phyloP scores from a whole-genome alignment of 37 sponge, comb jelly and placozoan species.

The Mnemiopsis leidyi region DNA sequence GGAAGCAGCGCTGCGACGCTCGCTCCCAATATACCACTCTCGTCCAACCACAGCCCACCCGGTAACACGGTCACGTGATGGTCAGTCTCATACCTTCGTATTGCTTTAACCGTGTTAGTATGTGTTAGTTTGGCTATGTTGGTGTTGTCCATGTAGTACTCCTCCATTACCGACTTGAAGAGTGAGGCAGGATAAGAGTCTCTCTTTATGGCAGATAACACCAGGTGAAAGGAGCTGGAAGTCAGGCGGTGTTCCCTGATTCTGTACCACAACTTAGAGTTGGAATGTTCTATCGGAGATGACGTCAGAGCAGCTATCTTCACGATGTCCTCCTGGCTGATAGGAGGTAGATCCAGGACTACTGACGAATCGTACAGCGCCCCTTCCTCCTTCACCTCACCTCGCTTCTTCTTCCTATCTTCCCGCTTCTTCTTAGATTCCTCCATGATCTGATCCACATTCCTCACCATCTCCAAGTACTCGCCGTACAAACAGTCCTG shows the following conservation, averaged over 20 bases:
- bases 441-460: background rate
- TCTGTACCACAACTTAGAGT: background rate
- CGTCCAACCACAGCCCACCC: slow-evolving; percentile 42
- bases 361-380: background rate
- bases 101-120: background rate
- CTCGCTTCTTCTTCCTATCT: slow-evolving; percentile 1
- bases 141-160: slow-evolving; percentile 62
- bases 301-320: slow-evolving; percentile 29
- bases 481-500: background rate
- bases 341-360: background rate
- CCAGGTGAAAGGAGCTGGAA: slow-evolving; percentile 32
- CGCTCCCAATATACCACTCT: slow-evolving; percentile 26
- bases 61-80: background rate
- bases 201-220: background rate
- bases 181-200: slow-evolving; percentile 21
- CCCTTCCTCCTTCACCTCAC: background rate
- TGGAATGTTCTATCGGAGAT: background rate
- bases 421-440: slow-evolving; percentile 19
- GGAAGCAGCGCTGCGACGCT: background rate
- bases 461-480: background rate
- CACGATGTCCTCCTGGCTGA: background rate
- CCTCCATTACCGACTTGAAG: slow-evolving; percentile 27
- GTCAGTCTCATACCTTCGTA: background rate
- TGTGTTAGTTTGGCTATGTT: background rate
- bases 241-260: slow-evolving; percentile 35